Base-by-base conservation (phyloP, 2,888 invertebrate genomes). In the Agrochola circellaris region DNA sequence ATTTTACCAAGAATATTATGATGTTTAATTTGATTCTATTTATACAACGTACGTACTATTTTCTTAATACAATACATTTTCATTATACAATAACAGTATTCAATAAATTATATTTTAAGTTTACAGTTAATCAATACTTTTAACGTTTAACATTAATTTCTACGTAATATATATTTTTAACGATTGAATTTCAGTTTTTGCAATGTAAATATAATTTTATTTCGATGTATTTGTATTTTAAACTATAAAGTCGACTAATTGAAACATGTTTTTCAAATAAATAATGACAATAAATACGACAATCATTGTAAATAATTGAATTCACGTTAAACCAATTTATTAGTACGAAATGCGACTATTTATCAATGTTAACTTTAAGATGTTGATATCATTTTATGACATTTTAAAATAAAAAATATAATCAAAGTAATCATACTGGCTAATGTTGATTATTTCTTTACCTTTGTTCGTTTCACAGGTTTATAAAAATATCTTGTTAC, bases 331-430 rank as follows among this genome's bases (percentile, higher is more conserved):
- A 92, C 89, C 90, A 92, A 93, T 93, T 91, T 91, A 93, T 90
- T 92, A 92, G 91, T 91, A 89, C 81, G 86, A 89, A 91, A 87
- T 87, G 83, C 83, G 77, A 87, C 85, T 95, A 95, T 95, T 95
- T 96, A 96, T 96, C 96, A 96, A 95, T 96, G 96, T 96, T 96
- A 95, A 93, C 88, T 87, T 89, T 96, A 96, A 96, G 96, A 96
- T 95, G 96, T 96, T 96, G 93, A 95, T 96, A 96, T 96, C 95
- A 96, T 96, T 96, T 96, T 96, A 96, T 95, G 95, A 95, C 93
- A 96, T 95, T 96, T 95, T 94, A 95, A 95, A 96, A 95, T 95
- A 95, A 96, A 95, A 95, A 93, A 92, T 94, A 93, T 95, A 95
- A 93, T 92, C 93, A 91, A 92, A 90, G 87, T 86, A 87, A 83